These are phyloP conservation scores for Melierax canorus DNA, from an alignment of 2,113 vertebrate genomes.

Conservation along the genomic window DNA sequence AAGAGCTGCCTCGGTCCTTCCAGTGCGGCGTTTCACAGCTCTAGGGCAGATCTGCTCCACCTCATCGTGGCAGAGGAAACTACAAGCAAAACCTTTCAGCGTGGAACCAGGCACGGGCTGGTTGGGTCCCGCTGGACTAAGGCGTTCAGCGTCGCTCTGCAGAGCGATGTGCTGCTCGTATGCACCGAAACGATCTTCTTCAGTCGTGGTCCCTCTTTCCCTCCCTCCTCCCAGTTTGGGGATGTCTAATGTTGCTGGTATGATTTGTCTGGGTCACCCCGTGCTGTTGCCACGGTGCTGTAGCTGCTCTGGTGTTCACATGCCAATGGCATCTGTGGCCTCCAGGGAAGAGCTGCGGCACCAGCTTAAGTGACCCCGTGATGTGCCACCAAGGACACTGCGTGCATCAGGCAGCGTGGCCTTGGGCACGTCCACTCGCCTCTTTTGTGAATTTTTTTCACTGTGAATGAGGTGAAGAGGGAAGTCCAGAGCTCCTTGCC, in stretches of 20 bases:
- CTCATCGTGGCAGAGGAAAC: background rate
- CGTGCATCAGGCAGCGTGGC: too few relatives aligned
- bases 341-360: background rate
- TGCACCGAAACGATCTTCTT: fast-evolving
- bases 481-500: background rate
- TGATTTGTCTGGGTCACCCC: background rate
- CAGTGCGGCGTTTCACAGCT: background rate
- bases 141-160: fast-evolving
- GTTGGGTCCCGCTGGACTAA: background rate
- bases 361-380: fast-evolving
- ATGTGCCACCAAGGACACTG: background rate
- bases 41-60: background rate
- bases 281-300: fast-evolving
- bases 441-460: too few relatives aligned
- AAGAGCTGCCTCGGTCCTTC: background rate
- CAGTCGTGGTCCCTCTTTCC: background rate
- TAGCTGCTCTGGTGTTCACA: background rate
- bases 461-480: background rate
- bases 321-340: background rate
- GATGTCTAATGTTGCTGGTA: fast-evolving
- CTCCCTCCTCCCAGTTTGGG: background rate
- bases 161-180: fast-evolving
- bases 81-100: background rate
- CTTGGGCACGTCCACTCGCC: fast-evolving
- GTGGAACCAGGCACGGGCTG: fast-evolving